Evolutionary conservation across 2,888 invertebrate species (phyloP), one percentile per base, ranked within the genome.

Genomic region (Mythimna impura): DNA sequence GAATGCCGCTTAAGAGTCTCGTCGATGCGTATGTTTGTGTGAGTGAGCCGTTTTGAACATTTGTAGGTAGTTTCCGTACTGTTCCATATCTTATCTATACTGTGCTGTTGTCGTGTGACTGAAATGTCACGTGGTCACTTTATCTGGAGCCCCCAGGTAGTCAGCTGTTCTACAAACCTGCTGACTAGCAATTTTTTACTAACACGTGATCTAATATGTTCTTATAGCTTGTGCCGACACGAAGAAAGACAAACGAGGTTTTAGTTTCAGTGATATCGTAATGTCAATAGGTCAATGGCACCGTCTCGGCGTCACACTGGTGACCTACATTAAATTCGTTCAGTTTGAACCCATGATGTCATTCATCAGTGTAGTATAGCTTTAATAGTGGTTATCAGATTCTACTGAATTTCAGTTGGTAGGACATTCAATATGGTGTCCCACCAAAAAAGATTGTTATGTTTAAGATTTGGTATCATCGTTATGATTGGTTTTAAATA

Each of bases 271-370:
- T 73, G 54, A 55, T 54, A 55, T 55, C 30, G 34, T 40, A 52
- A 43, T 22, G 60, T 4, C 43, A 47, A 47, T 58, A 74, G 30
- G 54, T 40, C 76, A 74, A 40, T 75, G 54, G 36, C 67, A 67
- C 4, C 22, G 22, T 47, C 40, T 20, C 25, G 40, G 20, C 8
- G 43, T 7, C 34, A 66, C 17, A 54, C 43, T 73, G 25, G 54
- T 61, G 54, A 74, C 54, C 61, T 55, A 74, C 12, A 55, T 67
- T 75, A 22, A 22, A 47, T 75, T n/a, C 17, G 25, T 52, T n/a
- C 52, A 36, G n/a, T 75, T 75, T 50, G 6, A 30, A 36, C 1
- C 12, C 20, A 74, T 75, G 76, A 74, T 55, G 61, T 74, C 76
- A 74, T 66, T 60, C 25, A 30, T 54, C 10, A 60, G 25, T 14